Conservation (phyloP, 2,888 invertebrate genomes). For the Yponomeuta evonymella region DNA sequence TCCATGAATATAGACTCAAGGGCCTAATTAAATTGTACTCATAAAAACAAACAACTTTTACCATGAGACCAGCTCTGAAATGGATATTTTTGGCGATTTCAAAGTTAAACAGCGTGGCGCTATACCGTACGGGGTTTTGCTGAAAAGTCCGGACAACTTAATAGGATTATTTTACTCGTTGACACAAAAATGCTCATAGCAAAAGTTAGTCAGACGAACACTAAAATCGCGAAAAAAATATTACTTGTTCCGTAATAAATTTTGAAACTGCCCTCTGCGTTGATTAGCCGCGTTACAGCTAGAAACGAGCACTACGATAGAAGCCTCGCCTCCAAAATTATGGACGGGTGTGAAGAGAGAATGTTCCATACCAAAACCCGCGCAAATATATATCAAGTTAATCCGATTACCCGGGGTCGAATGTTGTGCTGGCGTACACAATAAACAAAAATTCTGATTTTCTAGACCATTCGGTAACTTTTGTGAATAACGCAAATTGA, state of each 20-base stretch:
- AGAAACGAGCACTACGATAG: not conserved
- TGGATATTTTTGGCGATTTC: no score
- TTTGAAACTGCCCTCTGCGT: not conserved
- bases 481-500: not conserved
- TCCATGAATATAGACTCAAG: no score
- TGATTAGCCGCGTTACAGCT: not conserved
- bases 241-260: not conserved
- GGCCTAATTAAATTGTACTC: no score
- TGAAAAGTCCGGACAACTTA: no score
- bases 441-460: constrained; percentile 4
- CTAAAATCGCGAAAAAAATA: no score
- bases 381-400: constrained; percentile 2
- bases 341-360: not conserved
- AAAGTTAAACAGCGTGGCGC: no score
- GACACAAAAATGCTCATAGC: no score
- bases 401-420: not conserved
- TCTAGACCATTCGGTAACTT: not conserved
- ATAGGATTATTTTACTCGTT: no score
- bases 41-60: no score
- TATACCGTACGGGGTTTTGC: no score
- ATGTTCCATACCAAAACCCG: not conserved
- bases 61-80: no score
- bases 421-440: not conserved
- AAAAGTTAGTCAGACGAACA: no score
- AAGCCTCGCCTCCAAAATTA: not conserved